These are phyloP conservation scores for Platichthys flesus DNA, from an alignment of 2,113 vertebrate genomes.

Conservation along the genomic window DNA sequence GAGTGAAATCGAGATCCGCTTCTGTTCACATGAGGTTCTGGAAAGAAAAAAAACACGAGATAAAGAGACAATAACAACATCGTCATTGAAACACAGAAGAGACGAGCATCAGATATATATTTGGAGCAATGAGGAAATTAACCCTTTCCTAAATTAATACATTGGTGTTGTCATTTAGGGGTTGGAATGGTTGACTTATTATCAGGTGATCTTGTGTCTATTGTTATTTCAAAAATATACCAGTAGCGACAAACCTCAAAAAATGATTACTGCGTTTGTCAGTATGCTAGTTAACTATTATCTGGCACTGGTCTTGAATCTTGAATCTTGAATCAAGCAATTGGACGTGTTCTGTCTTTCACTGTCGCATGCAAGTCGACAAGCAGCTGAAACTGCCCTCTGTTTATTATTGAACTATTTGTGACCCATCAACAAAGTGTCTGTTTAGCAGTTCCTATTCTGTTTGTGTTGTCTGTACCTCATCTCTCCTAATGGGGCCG, in stretches of 20 bases:
- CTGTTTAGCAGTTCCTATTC: background rate
- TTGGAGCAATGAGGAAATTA: background rate
- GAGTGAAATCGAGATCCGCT: conserved; percentile 23
- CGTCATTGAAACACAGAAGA: background rate
- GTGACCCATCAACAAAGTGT: background rate
- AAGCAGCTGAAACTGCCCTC: background rate
- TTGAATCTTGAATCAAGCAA: too few species aligned
- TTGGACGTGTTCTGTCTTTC: too few species aligned
- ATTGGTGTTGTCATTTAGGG: background rate
- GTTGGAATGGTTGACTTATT: background rate
- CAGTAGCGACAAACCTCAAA: background rate
- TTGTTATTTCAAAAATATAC: background rate
- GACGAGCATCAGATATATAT: background rate
- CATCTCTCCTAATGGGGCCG: conserved; percentile 77
- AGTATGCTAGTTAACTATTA: too few species aligned
- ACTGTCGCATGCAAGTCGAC: background rate
- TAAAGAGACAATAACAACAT: background rate
- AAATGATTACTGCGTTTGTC: too few species aligned
- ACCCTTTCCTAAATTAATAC: background rate
- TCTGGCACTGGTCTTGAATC: too few species aligned
- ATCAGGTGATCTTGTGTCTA: too few species aligned
- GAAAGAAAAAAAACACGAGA: conserved; percentile 44
- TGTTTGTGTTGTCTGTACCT: conserved; percentile 69
- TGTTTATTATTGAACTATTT: background rate
- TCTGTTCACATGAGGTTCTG: conserved; percentile 72